These are phyloP conservation scores for Amazona guildingii DNA, from an alignment of 2,113 vertebrate genomes.

Conservation along the genomic window DNA sequence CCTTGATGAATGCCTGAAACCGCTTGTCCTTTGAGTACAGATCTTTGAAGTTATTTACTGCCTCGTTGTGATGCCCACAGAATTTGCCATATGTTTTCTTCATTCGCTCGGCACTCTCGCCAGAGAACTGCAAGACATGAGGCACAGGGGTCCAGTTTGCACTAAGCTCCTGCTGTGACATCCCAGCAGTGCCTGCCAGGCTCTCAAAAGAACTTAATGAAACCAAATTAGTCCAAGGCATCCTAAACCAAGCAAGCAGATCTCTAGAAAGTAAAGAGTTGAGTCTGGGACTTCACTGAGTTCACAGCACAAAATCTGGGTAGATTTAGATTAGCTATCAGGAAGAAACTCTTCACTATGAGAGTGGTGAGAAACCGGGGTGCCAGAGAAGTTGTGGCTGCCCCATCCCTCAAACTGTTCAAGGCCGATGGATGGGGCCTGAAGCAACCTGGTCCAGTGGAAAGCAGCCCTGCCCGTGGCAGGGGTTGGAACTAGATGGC, in stretches of 20 bases:
- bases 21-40: constrained; percentile 89
- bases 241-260: neutral
- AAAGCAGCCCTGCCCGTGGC: neutral
- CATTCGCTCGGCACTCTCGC: constrained; percentile 85
- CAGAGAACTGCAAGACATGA: constrained; percentile 84
- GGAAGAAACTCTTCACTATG: neutral
- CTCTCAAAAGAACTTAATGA: neutral
- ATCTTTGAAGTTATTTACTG: constrained; percentile 94
- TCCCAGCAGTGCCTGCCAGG: neutral
- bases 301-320: neutral
- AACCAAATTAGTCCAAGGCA: neutral
- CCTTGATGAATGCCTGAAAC: constrained; percentile 95
- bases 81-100: constrained; percentile 92
- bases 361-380: neutral
- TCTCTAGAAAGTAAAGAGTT: neutral
- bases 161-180: neutral
- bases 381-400: neutral
- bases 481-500: neutral
- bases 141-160: neutral
- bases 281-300: neutral
- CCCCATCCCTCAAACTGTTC: neutral
- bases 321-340: neutral
- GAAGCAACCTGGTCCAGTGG: neutral
- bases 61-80: constrained; percentile 94
- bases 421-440: neutral